Evolutionary conservation across 2,797 vertebrate species (phyloP).

Genomic region (Telmatherina bonti): DNA sequence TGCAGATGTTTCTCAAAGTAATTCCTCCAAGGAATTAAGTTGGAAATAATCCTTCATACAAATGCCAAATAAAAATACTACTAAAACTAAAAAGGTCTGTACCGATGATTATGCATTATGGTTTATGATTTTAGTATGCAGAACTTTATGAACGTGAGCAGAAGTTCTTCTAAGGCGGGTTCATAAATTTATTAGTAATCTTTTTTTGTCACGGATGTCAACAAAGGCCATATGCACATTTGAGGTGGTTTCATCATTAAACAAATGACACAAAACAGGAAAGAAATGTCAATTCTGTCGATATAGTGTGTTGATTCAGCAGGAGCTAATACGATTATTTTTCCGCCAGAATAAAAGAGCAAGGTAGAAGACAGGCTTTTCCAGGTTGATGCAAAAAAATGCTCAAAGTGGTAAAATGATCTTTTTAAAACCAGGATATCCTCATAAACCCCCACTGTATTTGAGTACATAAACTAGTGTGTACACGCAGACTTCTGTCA

Average conservation of each 20-base stretch:
- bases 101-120: background rate
- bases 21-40: background rate
- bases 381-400: background rate
- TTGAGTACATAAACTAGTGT: background rate
- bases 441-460: background rate
- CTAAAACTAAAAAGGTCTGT: background rate
- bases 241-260: background rate
- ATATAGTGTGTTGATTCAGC: background rate
- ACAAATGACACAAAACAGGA: background rate
- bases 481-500: slow-evolving; percentile 1
- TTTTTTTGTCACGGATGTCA: background rate
- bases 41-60: background rate
- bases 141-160: too few species aligned
- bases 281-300: background rate
- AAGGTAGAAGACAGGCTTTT: background rate
- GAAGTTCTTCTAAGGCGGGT: background rate
- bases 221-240: too few species aligned
- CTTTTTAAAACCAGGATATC: background rate
- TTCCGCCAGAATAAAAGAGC: background rate
- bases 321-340: too few species aligned
- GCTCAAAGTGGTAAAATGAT: too few species aligned
- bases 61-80: background rate
- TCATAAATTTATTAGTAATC: background rate
- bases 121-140: too few species aligned
- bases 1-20: background rate